Conservation (phyloP, 2,888 invertebrate genomes). For the Strigamia transsilvanica region DNA sequence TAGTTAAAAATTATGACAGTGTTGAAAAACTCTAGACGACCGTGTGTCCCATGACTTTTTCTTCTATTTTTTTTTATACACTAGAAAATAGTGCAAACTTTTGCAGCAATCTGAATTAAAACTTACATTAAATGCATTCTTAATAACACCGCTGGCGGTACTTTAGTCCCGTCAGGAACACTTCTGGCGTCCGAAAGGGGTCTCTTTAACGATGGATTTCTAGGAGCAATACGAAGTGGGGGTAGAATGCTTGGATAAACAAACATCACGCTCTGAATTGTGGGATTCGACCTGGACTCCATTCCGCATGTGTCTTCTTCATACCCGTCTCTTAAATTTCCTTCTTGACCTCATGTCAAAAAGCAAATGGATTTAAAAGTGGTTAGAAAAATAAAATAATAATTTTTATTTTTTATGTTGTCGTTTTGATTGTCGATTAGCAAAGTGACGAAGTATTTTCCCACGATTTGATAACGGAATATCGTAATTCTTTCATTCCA, state of each 20-base stretch:
- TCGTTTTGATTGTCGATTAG: neutral
- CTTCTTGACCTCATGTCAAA: slow-evolving; percentile 6
- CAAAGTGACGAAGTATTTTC: neutral
- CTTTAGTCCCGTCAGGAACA: neutral
- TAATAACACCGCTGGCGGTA: neutral
- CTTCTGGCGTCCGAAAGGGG: slow-evolving; percentile 22
- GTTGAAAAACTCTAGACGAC: neutral
- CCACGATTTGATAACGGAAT: neutral
- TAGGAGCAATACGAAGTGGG: neutral
- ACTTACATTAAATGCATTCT: neutral
- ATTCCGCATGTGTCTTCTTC: slow-evolving; percentile 19
- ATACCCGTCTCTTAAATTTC: neutral
- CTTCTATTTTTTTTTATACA: neutral
- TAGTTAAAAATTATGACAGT: slow-evolving; percentile 19
- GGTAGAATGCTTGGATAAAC: neutral
- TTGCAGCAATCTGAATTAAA: neutral
- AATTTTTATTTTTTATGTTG: neutral
- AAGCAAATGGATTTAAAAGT: slow-evolving; percentile 26
- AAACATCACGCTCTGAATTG: slow-evolving; percentile 38
- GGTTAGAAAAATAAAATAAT: slow-evolving; percentile 19
- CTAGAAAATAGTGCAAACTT: neutral
- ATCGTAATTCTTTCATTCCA: neutral
- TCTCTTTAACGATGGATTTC: slow-evolving; percentile 17
- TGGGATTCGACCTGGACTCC: neutral
- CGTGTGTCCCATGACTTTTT: neutral